Evolutionary conservation across 2,797 vertebrate genomes (phyloP), one percentile per base, ranked within the genome.

Genomic region (Cryptoprocta ferox): DNA sequence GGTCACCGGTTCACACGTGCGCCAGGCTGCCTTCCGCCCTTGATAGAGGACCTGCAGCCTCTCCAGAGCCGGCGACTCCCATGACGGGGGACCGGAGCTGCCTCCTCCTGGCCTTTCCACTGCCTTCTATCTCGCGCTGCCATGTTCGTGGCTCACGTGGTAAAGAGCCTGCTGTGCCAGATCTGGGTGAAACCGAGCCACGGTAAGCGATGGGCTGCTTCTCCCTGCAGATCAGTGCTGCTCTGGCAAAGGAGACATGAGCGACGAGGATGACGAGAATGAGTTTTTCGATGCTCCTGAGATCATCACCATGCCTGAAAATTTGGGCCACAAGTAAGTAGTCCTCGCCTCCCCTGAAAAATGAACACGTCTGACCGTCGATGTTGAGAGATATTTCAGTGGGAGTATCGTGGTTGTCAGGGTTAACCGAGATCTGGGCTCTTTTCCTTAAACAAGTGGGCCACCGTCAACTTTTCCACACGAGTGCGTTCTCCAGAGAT

Each of bases 201-300:
- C 13, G 78, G 65, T 48, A 3, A 86, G 56, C 30, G 30, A 97
- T 26, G 8, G 14, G 5, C 6, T 61, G 73, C 86, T 91, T 96
- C 61, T 82, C 84, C 45, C 39, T 84, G 1, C 92, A 99, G 99
- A 98, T 93, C 98, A 98, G 0, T 98, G 98, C 97, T 99, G 98
- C 45, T 93, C 98, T 0, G 98, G 97, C 3, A 99, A 99, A 97
- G 99, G 99, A 1, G 99, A 99, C 80, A 98, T 99, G 97, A 99
- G 99, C 7, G 99, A 99, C 0, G 99, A 99, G 97, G 99, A 99
- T 0, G 99, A 99, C 0, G 99, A 99, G 97, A 99, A 99, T 0
- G 99, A 99, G 97, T 99, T 99, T 98, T 99, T 99, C 14, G 99
- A 99, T 1, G 99, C 99, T 14, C 99, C 99, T 0, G 99, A 99